These are phyloP conservation scores for Orius insidiosus DNA, from an alignment of 1,140 invertebrate genomes.

Conservation along the genomic window DNA sequence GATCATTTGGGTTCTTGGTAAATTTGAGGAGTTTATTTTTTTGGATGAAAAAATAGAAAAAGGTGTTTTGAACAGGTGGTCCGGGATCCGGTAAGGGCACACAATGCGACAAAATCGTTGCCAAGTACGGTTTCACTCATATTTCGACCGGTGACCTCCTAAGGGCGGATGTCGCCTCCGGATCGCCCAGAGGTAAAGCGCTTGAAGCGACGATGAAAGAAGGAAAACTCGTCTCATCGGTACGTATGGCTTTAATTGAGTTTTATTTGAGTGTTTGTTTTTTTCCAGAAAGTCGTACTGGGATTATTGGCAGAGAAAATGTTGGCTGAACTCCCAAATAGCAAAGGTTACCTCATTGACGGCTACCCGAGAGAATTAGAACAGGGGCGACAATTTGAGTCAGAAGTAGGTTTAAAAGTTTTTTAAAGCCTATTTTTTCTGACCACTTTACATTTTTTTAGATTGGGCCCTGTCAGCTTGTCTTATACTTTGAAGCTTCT, in stretches of 20 bases:
- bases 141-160: slow-evolving; percentile 83
- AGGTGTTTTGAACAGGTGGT: slow-evolving; percentile 36
- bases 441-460: slow-evolving; percentile 28
- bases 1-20: slow-evolving; percentile 20
- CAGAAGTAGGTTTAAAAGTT: slow-evolving; percentile 32
- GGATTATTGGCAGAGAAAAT: slow-evolving; percentile 80
- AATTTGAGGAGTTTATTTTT: neutral
- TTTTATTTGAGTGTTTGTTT: neutral
- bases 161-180: slow-evolving; percentile 72
- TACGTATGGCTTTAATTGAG: slow-evolving; percentile 23
- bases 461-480: slow-evolving; percentile 58
- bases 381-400: slow-evolving; percentile 77
- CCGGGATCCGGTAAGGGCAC: slow-evolving; percentile 81
- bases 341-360: slow-evolving; percentile 88
- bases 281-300: slow-evolving; percentile 60
- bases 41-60: neutral
- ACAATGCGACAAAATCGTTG: slow-evolving; percentile 72
- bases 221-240: slow-evolving; percentile 67
- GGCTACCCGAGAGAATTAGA: slow-evolving; percentile 86
- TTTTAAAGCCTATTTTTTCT: no score
- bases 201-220: slow-evolving; percentile 73
- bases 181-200: slow-evolving; percentile 62
- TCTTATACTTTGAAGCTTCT: slow-evolving; percentile 68
- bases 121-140: slow-evolving; percentile 73
- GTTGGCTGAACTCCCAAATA: slow-evolving; percentile 39